A percentile compares a stretch with the other conserved stretches of the same genome.
Conservation (phyloP, 2,113 vertebrate species). For the pig (Sus scrofa) region T2T-Sscrofa CM000813.6:34274501-34275000, state of each 20-base stretch:
- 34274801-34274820: neutral
- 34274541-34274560: neutral
- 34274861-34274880: neutral
- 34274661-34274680: neutral
- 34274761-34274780: neutral
- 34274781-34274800: neutral
- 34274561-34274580: neutral
- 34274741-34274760: neutral
- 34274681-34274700: neutral
- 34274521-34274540: neutral
- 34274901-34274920: neutral
- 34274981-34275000: neutral
- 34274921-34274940: neutral
- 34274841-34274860: neutral
- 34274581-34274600: neutral
- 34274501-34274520: neutral
- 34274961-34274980: slow-evolving; percentile 38
- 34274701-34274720: neutral
- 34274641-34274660: neutral
- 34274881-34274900: neutral
- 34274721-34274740: neutral
- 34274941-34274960: neutral
- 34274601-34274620: neutral
- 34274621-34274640: neutral
- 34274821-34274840: neutral